Base-by-base conservation (phyloP, 2,888 invertebrate genomes). In the Scaptomyza flava region DNA sequence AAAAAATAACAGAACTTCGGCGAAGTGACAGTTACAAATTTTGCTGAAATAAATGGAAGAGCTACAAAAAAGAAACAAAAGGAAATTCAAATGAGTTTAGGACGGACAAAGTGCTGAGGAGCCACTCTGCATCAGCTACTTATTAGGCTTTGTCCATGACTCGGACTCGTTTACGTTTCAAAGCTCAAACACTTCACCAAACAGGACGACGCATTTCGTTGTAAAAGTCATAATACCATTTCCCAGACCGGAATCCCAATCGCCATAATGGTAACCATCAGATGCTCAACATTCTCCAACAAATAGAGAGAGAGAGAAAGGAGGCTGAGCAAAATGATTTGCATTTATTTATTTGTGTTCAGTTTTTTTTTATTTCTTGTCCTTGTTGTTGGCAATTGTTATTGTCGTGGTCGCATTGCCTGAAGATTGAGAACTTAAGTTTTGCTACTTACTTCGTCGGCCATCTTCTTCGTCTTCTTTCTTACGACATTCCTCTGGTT, bases 11-110 rank as follows among this genome's bases (percentile, higher is more conserved):
- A 36, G 42, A 83, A 59, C 62, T 72, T 68, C 56, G 72, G 68
- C 68, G 70, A 86, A 86, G 84, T 81, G 85, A 81, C 88, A 88
- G 81, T 89, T 84, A 85, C 89, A 87, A 88, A 88, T 85, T 85
- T 88, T 84, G 74, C 47, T 70, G 73, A 85, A 83, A 82, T 79
- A 67, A 81, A 72, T 57, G 61, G 59, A 46, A 63, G 34, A 61
- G 14, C 36, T 65, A 65, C 52, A 53, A 58, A 52, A 61, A 67
- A 48, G 11, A 57, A 42, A 43, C 33, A 58, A 45, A 57, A 63
- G 46, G 23, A 53, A 60, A 81, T 76, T 78, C 67, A 83, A 81
- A 86, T 78, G 62, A 84, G 61, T 66, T 70, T 63, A 34, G 68
- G 14, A 47, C 36, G 27, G 36, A 9, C 14, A 6, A 23, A 14